phyloP scores from a whole-genome alignment of 1,140 invertebrate genomes.

The Berghia stephanieae region DNA sequence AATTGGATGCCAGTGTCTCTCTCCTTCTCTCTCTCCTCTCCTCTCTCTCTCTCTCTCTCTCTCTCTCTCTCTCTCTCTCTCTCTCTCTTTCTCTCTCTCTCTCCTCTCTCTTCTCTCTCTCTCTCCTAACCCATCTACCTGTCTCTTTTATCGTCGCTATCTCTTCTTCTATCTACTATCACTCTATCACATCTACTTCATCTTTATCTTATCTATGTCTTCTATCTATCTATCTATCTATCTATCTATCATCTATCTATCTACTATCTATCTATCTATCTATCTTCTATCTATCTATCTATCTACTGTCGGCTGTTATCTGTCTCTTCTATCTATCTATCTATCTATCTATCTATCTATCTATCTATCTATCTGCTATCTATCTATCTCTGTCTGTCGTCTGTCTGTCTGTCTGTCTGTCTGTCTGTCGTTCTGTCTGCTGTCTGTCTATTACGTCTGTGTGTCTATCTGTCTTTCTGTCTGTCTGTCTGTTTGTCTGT shows the following conservation, averaged over 20 bases:
- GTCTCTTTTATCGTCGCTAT: neutral
- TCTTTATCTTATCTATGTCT: neutral
- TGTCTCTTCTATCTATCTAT: too few species aligned
- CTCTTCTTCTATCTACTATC: neutral
- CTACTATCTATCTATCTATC: too few species aligned
- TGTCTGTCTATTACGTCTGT: too few species aligned
- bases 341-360: too few species aligned
- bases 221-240: neutral
- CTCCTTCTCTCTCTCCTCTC: neutral
- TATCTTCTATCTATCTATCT: too few species aligned
- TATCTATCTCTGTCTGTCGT: too few species aligned
- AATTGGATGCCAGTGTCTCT: neutral
- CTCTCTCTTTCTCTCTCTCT: slow-evolving; percentile 29
- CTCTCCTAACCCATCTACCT: neutral
- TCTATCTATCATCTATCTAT: neutral
- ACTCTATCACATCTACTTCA: neutral
- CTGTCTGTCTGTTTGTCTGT: too few species aligned
- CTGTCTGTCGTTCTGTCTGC: too few species aligned
- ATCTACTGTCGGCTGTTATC: too few species aligned
- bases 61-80: slow-evolving; percentile 25
- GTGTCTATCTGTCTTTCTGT: too few species aligned
- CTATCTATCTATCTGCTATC: too few species aligned
- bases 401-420: too few species aligned
- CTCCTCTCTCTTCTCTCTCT: slow-evolving; percentile 1
- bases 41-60: slow-evolving; percentile 17